These are phyloP conservation scores for Spatulosminthurus flaviceps DNA, from an alignment of 2,888 invertebrate species.

Conservation along the genomic window DNA sequence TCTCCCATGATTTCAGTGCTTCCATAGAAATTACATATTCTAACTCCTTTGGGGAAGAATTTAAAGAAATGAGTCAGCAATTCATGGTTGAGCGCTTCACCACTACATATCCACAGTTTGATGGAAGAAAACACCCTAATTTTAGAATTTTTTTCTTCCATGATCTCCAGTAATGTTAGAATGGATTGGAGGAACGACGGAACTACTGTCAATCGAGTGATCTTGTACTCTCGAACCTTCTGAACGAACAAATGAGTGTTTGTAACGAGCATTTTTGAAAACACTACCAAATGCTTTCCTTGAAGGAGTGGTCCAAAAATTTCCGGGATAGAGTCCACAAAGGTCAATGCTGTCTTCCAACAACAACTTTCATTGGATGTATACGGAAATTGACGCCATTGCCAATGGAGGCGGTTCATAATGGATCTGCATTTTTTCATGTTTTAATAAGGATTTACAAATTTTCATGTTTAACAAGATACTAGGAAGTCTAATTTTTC, in stretches of 20 bases:
- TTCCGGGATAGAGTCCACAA: conserved; percentile 80
- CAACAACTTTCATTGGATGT: conserved; percentile 76
- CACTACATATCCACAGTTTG: conserved; percentile 75
- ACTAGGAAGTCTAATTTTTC: neutral
- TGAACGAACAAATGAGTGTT: conserved; percentile 41
- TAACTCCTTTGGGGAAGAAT: conserved; percentile 68
- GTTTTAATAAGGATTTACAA: neutral
- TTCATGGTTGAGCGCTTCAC: conserved; percentile 42
- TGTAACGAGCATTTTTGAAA: conserved; percentile 72
- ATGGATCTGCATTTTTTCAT: conserved; percentile 69
- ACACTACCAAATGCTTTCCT: conserved; percentile 76
- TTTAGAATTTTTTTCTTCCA: neutral
- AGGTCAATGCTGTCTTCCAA: conserved; percentile 90
- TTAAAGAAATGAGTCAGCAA: conserved; percentile 79
- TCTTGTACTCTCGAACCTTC: conserved; percentile 67
- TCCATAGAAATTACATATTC: conserved; percentile 87
- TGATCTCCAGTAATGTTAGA: conserved; percentile 66
- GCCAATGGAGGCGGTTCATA: conserved; percentile 86
- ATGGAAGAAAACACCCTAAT: conserved; percentile 69
- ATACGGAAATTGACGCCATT: conserved; percentile 84
- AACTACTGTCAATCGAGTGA: conserved; percentile 82
- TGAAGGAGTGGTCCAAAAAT: conserved; percentile 66
- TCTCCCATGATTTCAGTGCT: conserved; percentile 94
- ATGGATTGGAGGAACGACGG: conserved; percentile 83
- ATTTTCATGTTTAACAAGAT: neutral